Base-by-base conservation (phyloP, 2,113 vertebrate genomes). In the Tenebrosternarchus preto region DNA sequence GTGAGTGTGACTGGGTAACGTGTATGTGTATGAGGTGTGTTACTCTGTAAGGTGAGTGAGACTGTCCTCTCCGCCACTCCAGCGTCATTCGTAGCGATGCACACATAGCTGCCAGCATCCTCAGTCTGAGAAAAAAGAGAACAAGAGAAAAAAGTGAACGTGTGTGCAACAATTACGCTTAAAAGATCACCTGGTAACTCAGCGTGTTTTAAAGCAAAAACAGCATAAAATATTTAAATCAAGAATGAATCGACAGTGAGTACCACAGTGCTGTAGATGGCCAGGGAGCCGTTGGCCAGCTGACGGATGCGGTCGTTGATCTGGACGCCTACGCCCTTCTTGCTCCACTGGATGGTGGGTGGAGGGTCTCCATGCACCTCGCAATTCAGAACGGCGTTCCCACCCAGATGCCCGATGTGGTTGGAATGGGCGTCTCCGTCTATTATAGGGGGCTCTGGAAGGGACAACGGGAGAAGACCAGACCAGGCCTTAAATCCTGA, bases 51-150 rank as follows among this genome's bases (percentile, higher is more conserved):
- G 0, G 92, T 97, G 2, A 99, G 91, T 0, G 92, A 95, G 84
- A 98, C 91, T 25, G 93, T 96, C 77, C 95, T 95, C 80, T 98
- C 95, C 80, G 95, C 94, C 31, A 92, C 90, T 0, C 98, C 98
- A 0, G 94, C 98, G 0, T 98, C 96, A 0, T 99, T 99, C 75
- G 95, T 92, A 12, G 97, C 98, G 68, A 99, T 91, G 0, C 98
- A 99, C n/a, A 94, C 94, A 78, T 99, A 99, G 87, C 92, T 95
- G 33, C 96, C 98, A 4, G 96, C 94, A 87, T 99, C 98, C 90
- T 98, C 97, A 67, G 92, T 94, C 98, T 99, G 76, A 3, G 69
- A 81, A 31, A 56, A 67, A 53, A 22, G 46, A 77, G 16, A 16
- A 9, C 80, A 80, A 73, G 1, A 55, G 6, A 11, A 78, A 46